These are phyloP conservation scores for Hypotaenidia philippensis DNA, from an alignment of 2,797 vertebrate genomes.

Conservation along the genomic window DNA sequence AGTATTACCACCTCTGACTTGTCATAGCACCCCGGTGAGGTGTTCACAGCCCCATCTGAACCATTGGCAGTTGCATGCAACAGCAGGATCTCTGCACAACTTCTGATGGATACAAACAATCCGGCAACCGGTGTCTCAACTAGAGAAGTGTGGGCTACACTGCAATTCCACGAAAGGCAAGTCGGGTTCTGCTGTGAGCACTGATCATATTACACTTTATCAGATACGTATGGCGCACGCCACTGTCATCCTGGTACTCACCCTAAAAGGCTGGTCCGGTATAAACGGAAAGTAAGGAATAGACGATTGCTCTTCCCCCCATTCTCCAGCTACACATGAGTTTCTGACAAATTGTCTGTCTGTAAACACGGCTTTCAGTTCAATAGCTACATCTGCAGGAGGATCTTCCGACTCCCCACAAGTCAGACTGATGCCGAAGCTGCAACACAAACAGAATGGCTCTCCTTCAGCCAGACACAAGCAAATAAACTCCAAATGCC, in stretches of 20 bases:
- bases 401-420: conserved; percentile 90
- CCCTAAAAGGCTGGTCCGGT: conserved; percentile 97
- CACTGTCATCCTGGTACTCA: conserved; percentile 74
- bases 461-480: neutral
- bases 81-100: neutral
- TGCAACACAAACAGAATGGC: conserved; percentile 67
- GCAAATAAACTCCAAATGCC: neutral
- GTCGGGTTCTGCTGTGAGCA: neutral
- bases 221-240: accelerated
- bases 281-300: conserved; percentile 97
- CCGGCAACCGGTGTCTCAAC: neutral
- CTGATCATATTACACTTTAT: neutral
- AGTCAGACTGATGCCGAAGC: conserved; percentile 94
- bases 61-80: neutral
- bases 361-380: conserved; percentile 92
- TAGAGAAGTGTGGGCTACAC: accelerated
- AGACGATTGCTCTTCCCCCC: conserved; percentile 90
- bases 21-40: neutral
- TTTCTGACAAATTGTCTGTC: conserved; percentile 93
- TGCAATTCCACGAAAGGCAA: neutral
- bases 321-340: conserved; percentile 91
- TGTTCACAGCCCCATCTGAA: neutral
- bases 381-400: conserved; percentile 90
- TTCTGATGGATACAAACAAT: neutral
- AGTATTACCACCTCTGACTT: neutral